These are phyloP conservation scores for Podiceps cristatus DNA, from an alignment of 2,113 vertebrate species.

Conservation along the genomic window DNA sequence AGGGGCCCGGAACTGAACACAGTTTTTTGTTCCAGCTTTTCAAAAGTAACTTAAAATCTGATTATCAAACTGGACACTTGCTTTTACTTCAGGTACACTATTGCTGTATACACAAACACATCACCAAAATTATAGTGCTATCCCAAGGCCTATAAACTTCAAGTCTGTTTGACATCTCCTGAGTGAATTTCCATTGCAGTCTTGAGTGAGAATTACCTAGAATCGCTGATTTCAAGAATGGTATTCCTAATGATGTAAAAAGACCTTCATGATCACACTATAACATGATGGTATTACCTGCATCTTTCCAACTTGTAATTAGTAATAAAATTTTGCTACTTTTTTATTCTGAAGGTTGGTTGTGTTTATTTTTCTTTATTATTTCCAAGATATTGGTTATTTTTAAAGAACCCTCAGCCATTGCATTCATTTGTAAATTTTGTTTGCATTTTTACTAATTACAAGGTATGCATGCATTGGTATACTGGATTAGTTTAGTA, in stretches of 20 bases:
- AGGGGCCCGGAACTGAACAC: too few species aligned
- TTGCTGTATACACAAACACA: not conserved
- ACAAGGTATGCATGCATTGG: not conserved
- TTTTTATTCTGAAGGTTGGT: not conserved
- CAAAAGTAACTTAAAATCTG: not conserved
- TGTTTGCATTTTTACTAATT: constrained; percentile 17
- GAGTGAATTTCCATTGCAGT: not conserved
- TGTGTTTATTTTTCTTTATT: not conserved
- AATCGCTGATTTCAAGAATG: not conserved
- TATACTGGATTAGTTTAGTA: not conserved
- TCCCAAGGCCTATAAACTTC: not conserved
- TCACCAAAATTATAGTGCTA: not conserved
- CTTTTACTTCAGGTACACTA: not conserved
- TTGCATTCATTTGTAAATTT: not conserved
- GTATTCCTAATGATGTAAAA: not conserved
- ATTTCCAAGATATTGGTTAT: not conserved
- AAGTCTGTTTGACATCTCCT: not conserved
- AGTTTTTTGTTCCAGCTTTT: not conserved
- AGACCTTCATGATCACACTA: not conserved
- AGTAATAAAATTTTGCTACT: not conserved
- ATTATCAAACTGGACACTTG: not conserved
- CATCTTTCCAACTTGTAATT: not conserved
- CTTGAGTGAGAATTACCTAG: not conserved
- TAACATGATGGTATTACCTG: not conserved
- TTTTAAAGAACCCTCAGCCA: not conserved